Base-by-base conservation (phyloP, 2,888 invertebrate genomes). In the Drosophila antonietae region DNA sequence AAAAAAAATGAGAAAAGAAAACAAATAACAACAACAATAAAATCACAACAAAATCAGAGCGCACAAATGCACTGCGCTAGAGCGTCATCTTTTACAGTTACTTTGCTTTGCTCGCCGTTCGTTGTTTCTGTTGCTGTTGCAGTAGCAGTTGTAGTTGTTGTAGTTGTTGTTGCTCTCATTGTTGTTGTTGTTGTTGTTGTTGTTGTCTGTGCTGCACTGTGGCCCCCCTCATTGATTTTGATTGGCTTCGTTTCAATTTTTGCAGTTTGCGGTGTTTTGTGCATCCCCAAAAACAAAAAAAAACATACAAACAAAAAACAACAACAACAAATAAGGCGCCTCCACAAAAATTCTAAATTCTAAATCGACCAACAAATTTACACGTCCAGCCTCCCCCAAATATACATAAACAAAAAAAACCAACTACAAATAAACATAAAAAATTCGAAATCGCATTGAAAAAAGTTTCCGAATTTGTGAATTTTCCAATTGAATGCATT, bases 231-330 rank as follows among this genome's bases (percentile, higher is more conserved):
- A 79, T 79, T 77, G 76, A 79, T 77, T 77, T 71, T 55, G 71
- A 70, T 64, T 75, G 75, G 61, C 61, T 66, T 70, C 61, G 60
- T 71, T 71, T 63, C 76, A 79, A 71, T 58, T 63, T 62, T 73
- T 53, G 73, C 73, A 68, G 61, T 73, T 64, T 78, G 67, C 80
- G 66, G 79, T 84, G 84, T 81, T 78, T 64, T 61, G 78, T 78
- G 74, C 75, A 78, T 65, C 66, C 63, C 68, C 46, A 64, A 63
- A 71, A 70, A 43, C 51, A 67, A 69, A 37, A 52, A 64, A 20
- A 20, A 20, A 20, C 46, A 58, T 28, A 28, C 3, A 28, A 28
- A 59, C 62, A 51, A 23, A 53, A 51, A 66, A 61, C 41, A 44
- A 44, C 15, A 41, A 41, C 41, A n/a, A 46, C 14, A 46, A 3